Evolutionary conservation across 2,797 vertebrate genomes (phyloP).

Genomic region (Nannoperca australis): DNA sequence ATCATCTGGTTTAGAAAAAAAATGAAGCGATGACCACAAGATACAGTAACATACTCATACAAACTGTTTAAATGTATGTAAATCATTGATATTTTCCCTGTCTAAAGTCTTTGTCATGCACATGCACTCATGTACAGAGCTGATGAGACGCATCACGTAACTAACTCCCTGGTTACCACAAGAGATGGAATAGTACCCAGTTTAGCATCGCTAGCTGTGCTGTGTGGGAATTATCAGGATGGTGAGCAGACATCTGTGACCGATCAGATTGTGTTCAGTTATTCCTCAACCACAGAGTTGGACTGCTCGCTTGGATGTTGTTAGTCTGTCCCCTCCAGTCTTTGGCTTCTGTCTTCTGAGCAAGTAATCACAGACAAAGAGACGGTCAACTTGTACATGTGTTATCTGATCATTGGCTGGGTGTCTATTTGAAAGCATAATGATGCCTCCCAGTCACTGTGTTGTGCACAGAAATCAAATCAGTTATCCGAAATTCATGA

Average conservation of each 20-base stretch:
- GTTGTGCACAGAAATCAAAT: conserved; percentile 23
- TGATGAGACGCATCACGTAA: not conserved
- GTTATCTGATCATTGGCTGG: conserved; percentile 13
- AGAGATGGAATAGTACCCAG: not conserved
- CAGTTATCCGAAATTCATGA: conserved; percentile 16
- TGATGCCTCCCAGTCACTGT: conserved; percentile 26
- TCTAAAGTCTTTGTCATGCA: not conserved
- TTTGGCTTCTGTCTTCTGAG: conserved; percentile 21
- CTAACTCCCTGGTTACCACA: not conserved
- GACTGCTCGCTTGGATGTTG: conserved; percentile 19
- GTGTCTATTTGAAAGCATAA: conserved; percentile 21
- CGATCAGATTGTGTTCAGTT: not conserved
- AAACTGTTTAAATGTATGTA: not conserved
- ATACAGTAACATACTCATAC: not conserved
- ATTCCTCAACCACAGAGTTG: conserved; percentile 7
- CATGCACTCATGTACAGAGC: not conserved
- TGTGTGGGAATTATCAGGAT: not conserved
- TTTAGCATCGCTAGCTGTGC: not conserved
- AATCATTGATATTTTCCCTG: not conserved
- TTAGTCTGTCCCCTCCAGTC: conserved; percentile 13
- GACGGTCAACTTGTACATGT: conserved; percentile 22
- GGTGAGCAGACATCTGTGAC: conserved; percentile 7
- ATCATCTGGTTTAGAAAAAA: conserved; percentile 13
- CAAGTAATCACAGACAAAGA: conserved; percentile 35
- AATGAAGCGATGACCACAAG: not conserved